Evolutionary conservation across 1,140 invertebrate species (phyloP), one percentile per base, ranked within the genome.

Genomic region (Thalassaphorura encarpata): DNA sequence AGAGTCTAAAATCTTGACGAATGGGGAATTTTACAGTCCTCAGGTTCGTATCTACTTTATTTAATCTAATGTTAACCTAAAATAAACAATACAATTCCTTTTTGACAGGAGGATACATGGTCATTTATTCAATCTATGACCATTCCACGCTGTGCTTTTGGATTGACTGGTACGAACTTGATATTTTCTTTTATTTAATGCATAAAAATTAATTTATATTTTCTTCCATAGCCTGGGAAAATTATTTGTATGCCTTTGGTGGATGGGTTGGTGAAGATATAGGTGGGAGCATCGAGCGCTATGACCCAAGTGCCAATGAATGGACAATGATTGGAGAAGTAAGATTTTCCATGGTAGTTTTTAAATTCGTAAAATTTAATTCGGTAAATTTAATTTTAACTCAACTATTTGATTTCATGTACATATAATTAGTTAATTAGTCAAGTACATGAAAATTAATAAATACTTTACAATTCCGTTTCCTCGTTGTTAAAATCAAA

Each of bases 261-360:
- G 92, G 92, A 11, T 94, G 89, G 89, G 83, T 93, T 18, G 90
- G 89, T 0, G 86, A 87, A 63, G 89, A 93, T 70, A 88, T 93
- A 64, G 88, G 88, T 5, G 85, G 84, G 18, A 84, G 86, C 1
- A 89, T 96, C 62, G 92, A 96, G 71, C 80, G 83, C 64, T 97
- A 94, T 70, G 85, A 95, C 73, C 85, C 90, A 13, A 75, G 80
- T 43, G 75, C 76, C 21, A 83, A 93, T 69, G 76, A 80, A 60
- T 97, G 91, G 87, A 81, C 77, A 28, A 70, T 86, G 27, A 79
- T 83, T 42, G 89, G 85, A 1, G 78, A 84, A 68, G 80, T 95
- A 73, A 75, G 89, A 42, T 93, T 93, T 65, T 91, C 89, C 65
- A 89, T 95, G 83, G 87, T 87, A 16, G 84, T 91, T 27, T 85